Percentiles rank a stretch among this genome's conserved stretches.
Conservation (phyloP, 2,888 invertebrate genomes). For the Eremobia ochroleuca region DNA sequence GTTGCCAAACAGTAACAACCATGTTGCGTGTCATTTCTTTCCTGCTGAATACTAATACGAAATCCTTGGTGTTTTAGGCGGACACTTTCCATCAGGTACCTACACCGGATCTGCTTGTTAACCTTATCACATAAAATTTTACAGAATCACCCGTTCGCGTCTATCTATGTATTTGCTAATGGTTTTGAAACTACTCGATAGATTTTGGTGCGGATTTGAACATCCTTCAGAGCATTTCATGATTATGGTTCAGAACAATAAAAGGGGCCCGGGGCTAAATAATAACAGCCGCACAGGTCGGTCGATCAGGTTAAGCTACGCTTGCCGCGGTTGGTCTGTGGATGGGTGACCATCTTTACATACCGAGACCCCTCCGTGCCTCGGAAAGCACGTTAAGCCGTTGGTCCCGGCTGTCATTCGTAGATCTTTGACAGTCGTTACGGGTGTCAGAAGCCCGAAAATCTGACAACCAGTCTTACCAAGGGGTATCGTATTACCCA, state of each 20-base stretch:
- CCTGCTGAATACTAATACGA: slow-evolving; percentile 19
- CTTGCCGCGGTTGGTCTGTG: background rate
- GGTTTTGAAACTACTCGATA: background rate
- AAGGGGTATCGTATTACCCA: background rate
- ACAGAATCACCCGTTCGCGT: background rate
- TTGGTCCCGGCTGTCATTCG: background rate
- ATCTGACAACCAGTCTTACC: background rate
- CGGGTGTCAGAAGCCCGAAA: background rate
- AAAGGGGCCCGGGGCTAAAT: background rate
- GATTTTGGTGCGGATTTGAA: background rate
- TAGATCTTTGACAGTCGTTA: background rate
- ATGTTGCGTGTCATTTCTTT: background rate
- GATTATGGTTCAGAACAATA: background rate
- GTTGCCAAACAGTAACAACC: background rate
- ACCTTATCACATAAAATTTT: background rate
- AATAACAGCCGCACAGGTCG: background rate
- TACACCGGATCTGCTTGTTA: background rate
- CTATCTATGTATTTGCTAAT: background rate
- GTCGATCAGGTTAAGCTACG: background rate
- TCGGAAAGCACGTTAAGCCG: background rate
- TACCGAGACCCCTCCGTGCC: background rate
- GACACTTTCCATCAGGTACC: background rate
- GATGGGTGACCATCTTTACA: background rate
- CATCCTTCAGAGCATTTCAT: background rate
- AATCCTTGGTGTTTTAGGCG: slow-evolving; percentile 12